These are phyloP conservation scores for Leptopilina myrica DNA, from an alignment of 2,888 invertebrate genomes.

Conservation along the genomic window DNA sequence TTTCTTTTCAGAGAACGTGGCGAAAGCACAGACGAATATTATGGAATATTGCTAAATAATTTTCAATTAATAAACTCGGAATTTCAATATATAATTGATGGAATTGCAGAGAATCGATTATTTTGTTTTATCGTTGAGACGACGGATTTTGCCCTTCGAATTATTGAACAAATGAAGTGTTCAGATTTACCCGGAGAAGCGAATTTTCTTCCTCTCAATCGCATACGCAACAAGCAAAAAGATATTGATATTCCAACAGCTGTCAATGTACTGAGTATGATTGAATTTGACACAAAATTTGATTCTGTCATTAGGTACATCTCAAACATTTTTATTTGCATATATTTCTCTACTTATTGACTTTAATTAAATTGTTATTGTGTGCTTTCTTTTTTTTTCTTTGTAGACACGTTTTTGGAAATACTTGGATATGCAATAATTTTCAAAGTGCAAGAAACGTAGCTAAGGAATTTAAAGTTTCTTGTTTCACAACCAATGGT, in stretches of 20 bases:
- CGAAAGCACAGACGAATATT: neutral
- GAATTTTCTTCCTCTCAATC: constrained; percentile 6
- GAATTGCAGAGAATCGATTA: neutral
- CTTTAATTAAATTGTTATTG: too few species aligned
- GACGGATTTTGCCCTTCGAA: neutral
- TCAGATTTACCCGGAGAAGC: constrained; percentile 9
- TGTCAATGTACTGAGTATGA: neutral
- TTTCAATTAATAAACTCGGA: neutral
- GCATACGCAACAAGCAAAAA: neutral
- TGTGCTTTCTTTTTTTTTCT: too few species aligned
- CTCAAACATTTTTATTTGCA: neutral
- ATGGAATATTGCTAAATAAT: neutral
- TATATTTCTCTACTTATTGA: neutral
- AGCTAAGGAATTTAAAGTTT: too few species aligned
- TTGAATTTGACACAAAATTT: neutral
- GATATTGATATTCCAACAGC: neutral
- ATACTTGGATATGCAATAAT: too few species aligned
- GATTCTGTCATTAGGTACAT: neutral
- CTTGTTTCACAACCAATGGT: too few species aligned
- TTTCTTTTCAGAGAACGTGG: neutral
- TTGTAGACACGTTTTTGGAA: too few species aligned
- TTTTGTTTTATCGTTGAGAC: neutral
- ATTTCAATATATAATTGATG: neutral
- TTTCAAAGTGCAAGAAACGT: too few species aligned
- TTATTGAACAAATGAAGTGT: neutral